Conservation (phyloP, 2,797 vertebrate species). For the Intellagama lesueurii region DNA sequence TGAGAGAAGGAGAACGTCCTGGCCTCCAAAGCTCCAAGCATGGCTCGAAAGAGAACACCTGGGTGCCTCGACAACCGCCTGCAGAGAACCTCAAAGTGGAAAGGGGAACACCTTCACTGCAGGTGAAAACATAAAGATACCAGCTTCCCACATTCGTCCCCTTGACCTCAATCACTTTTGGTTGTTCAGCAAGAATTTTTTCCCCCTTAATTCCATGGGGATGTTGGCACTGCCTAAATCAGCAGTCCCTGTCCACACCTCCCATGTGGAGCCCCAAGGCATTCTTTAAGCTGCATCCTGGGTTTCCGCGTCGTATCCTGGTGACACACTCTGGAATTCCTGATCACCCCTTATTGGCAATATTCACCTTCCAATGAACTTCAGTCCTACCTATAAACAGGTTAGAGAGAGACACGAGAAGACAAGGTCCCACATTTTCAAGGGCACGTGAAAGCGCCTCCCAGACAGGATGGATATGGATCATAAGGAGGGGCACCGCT, state of each 20-base stretch:
- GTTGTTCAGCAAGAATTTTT: no score
- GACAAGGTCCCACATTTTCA: background rate
- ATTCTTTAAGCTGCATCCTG: no score
- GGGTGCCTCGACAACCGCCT: background rate
- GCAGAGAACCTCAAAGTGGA: background rate
- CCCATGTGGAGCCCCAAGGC: background rate
- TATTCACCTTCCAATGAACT: no score
- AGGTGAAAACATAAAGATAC: background rate
- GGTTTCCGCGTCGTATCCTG: no score
- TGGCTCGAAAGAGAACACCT: background rate
- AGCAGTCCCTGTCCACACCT: background rate
- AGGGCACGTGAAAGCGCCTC: background rate
- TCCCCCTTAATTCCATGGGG: no score
- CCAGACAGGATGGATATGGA: background rate
- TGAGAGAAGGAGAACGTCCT: no score
- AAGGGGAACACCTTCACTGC: background rate
- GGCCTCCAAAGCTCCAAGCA: background rate
- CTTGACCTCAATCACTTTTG: no score
- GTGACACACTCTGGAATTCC: background rate
- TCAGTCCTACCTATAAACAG: background rate
- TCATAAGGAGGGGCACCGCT: background rate
- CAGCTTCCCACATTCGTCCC: background rate
- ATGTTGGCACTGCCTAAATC: background rate
- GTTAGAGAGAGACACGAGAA: background rate
- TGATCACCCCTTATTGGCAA: background rate